These are phyloP conservation scores for Zygogramma bicolorata DNA, from an alignment of 2,888 invertebrate genomes.

Conservation along the genomic window DNA sequence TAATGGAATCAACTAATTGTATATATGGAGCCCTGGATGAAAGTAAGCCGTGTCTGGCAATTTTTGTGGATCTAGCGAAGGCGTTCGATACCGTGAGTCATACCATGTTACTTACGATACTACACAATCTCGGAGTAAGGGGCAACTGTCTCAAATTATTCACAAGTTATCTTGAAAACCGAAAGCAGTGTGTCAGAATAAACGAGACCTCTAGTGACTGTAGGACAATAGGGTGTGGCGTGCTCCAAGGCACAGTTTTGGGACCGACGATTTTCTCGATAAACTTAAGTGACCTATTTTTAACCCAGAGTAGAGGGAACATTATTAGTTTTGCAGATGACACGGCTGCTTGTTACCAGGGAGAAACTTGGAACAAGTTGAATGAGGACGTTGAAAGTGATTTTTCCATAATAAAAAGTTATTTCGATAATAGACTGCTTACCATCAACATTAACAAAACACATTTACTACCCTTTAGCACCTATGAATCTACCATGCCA, in stretches of 20 bases:
- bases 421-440: background rate
- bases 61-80: constrained; percentile 9
- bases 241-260: constrained; percentile 11
- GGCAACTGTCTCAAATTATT: background rate
- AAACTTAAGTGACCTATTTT: constrained; percentile 10
- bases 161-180: background rate
- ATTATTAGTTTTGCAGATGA: constrained; percentile 8
- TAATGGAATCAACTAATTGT: background rate
- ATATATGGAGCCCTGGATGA: constrained; percentile 10
- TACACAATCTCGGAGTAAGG: background rate
- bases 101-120: background rate
- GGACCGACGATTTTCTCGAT: constrained; percentile 1
- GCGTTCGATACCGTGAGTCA: no score
- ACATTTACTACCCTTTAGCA: background rate
- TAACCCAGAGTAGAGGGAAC: background rate
- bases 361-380: constrained; percentile 6
- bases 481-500: background rate
- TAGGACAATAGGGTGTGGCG: background rate
- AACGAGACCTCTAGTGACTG: background rate
- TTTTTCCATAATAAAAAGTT: constrained; percentile 6
- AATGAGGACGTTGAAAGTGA: constrained; percentile 10
- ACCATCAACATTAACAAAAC: constrained; percentile 12
- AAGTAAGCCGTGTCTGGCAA: background rate
- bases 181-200: background rate
- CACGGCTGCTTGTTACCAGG: background rate